Conservation (phyloP, 2,888 invertebrate species). For the Acanthosoma haemorrhoidale region DNA sequence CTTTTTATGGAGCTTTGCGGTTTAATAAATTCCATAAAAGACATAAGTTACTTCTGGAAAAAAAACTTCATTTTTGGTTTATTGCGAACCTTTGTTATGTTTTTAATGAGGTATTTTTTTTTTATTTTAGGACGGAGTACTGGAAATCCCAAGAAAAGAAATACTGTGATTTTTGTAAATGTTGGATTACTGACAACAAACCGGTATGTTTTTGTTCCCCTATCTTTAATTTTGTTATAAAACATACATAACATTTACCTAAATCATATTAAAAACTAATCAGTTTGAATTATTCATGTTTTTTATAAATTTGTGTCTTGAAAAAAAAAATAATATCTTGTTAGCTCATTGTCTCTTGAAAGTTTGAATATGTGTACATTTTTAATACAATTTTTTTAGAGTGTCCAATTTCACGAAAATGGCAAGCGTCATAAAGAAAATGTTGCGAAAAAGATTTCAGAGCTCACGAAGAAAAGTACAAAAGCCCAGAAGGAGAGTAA, state of each 20-base stretch:
- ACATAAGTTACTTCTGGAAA: too few species aligned
- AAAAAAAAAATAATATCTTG: too few species aligned
- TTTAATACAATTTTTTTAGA: constrained; percentile 52
- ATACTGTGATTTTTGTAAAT: constrained; percentile 96
- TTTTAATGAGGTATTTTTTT: neutral
- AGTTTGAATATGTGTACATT: neutral
- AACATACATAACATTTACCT: too few species aligned
- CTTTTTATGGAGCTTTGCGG: too few species aligned
- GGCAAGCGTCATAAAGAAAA: constrained; percentile 88
- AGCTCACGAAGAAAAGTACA: constrained; percentile 76
- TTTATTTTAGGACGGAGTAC: constrained; percentile 75
- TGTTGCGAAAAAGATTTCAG: constrained; percentile 78
- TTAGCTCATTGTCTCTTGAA: neutral
- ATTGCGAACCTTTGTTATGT: too few species aligned
- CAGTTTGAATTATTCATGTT: too few species aligned
- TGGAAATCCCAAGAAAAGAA: constrained; percentile 96
- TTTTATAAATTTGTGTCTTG: too few species aligned
- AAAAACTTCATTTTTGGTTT: too few species aligned
- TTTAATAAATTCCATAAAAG: too few species aligned
- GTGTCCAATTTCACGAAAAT: constrained; percentile 89
- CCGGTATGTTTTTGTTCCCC: constrained; percentile 60
- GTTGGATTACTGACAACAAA: constrained; percentile 97
- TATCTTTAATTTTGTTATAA: too few species aligned
- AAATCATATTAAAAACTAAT: too few species aligned
- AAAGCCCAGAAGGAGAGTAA: constrained; percentile 71